Conservation (phyloP, 2,113 vertebrate genomes). For the Rhombomys opimus region DNA sequence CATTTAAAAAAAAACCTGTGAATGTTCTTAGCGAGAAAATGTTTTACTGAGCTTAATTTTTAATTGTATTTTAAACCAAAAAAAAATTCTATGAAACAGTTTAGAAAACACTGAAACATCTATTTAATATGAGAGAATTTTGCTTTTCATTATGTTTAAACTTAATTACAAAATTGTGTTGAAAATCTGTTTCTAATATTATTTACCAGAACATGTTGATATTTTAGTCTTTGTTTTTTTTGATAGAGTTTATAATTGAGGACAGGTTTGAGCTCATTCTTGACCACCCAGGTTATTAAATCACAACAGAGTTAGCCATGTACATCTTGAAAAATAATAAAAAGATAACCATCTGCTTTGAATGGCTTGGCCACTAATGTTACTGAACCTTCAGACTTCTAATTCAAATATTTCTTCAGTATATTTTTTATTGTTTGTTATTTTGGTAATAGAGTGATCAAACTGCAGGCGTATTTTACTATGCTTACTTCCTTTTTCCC, state of each 20-base stretch:
- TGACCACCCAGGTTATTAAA: conserved; percentile 73
- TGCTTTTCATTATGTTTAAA: neutral
- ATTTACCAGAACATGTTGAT: conserved; percentile 41
- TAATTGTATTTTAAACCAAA: neutral
- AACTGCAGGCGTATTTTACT: neutral
- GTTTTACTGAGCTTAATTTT: neutral
- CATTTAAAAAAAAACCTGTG: neutral
- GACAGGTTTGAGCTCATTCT: conserved; percentile 53
- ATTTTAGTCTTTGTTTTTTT: conserved; percentile 34
- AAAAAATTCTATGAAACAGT: neutral
- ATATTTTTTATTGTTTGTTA: neutral
- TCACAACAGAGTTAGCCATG: neutral
- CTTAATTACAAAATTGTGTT: neutral
- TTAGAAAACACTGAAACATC: neutral
- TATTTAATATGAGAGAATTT: neutral
- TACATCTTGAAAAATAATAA: conserved; percentile 28
- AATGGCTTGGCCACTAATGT: neutral
- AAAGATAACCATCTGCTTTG: conserved; percentile 59
- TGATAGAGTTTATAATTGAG: neutral
- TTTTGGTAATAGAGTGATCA: neutral
- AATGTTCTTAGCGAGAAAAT: neutral
- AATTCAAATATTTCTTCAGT: conserved; percentile 8
- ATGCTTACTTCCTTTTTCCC: neutral
- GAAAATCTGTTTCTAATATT: conserved; percentile 65
- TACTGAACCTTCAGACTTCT: neutral